Evolutionary conservation across 2,113 vertebrate genomes (phyloP), one percentile per base, ranked within the genome.

Genomic region (Ameiurus melas): DNA sequence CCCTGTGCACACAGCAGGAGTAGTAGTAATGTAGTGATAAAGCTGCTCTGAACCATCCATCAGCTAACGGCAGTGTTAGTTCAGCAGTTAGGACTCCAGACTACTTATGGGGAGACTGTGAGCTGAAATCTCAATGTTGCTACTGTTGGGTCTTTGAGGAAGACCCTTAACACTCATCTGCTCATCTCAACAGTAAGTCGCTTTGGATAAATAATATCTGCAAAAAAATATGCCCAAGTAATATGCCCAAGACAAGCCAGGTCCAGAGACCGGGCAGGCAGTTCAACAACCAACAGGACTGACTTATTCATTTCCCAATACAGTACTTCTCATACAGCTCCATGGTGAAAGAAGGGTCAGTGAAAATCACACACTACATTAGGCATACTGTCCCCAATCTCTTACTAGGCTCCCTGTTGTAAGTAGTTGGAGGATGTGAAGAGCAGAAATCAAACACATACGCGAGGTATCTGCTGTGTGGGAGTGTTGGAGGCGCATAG

Each of bases 371-470:
- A 39, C 30, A 58, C 6, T 39, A 60, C 57, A 39, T 25, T 36
- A 62, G 53, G 27, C 16, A 47, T 27, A 30, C 57, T 62, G 20
- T 58, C 58, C 20, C 36, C 22, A 83, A 27, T 39, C 57, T 81
- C 53, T 43, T 43, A 20, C 17, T 53, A 22, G 30, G 17, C 8
- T 36, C 17, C 10, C n/a, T 58, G 43, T 7, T 47, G 43, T 47
- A 81, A 81, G 30, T 58, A 58, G 14, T 33, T 80, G n/a, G 39
- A 81, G 55, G 51, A 80, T 80, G 27, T 80, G 51, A 81, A 36
- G 79, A 81, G 19, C 19, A 81, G 53, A 81, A 81, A 58, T 57
- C 17, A 57, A 22, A 57, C n/a, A 36, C 80, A 25, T 62, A 27
- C 14, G 13, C 20, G 16, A 22, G 13, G 33, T 83, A 62, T 83